phyloP scores from a whole-genome alignment of 1,140 invertebrate species.

The Zaprionus africanus region DNA sequence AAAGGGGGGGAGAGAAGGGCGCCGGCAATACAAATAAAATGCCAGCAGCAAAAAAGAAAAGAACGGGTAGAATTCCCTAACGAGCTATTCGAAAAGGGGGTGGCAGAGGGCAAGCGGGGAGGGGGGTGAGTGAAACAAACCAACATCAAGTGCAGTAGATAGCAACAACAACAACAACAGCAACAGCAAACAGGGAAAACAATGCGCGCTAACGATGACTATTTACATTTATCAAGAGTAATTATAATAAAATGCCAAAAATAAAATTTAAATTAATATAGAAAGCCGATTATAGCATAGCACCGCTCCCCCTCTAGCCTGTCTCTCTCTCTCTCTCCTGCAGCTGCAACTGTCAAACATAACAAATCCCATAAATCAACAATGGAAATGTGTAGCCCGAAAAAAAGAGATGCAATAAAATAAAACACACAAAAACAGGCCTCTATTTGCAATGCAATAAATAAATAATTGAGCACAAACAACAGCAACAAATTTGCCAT shows the following conservation, averaged over 20 bases:
- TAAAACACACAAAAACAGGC: slow-evolving; percentile 35
- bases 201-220: slow-evolving; percentile 69
- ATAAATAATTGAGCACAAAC: slow-evolving; percentile 58
- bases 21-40: slow-evolving; percentile 31
- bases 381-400: slow-evolving; percentile 53
- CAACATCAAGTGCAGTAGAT: slow-evolving; percentile 73
- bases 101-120: neutral
- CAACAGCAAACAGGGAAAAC: slow-evolving; percentile 37
- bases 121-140: slow-evolving; percentile 23
- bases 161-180: slow-evolving; percentile 41
- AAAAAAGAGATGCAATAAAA: slow-evolving; percentile 36
- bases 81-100: slow-evolving; percentile 31
- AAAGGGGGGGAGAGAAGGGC: neutral
- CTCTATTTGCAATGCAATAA: slow-evolving; percentile 35
- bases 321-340: neutral
- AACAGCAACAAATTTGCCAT: slow-evolving; percentile 22
- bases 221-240: slow-evolving; percentile 83
- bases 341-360: slow-evolving; percentile 69
- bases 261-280: slow-evolving; percentile 84
- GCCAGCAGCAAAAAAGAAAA: slow-evolving; percentile 43
- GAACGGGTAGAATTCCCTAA: slow-evolving; percentile 47
- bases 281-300: slow-evolving; percentile 81
- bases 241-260: slow-evolving; percentile 84
- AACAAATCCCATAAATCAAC: slow-evolving; percentile 83
- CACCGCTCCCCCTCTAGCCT: slow-evolving; percentile 22